Conservation (phyloP, 1,140 invertebrate species). For the Pogonognathellus flavescens region DNA sequence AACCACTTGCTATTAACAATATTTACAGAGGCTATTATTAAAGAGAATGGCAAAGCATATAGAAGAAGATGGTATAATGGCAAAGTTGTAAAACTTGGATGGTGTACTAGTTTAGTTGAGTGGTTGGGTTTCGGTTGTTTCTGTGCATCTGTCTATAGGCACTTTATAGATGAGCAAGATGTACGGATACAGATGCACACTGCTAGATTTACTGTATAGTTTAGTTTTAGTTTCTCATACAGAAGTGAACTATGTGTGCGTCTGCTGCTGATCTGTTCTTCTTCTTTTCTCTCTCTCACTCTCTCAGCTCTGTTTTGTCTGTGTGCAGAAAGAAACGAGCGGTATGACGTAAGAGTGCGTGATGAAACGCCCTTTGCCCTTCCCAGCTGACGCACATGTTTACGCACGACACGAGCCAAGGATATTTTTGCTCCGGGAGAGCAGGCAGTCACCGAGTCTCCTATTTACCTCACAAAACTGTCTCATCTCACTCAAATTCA, state of each 20-base stretch:
- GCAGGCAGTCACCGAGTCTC: constrained; percentile 40
- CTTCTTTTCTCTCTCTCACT: neutral
- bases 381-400: constrained; percentile 42
- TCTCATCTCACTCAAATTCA: constrained; percentile 50
- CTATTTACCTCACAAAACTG: constrained; percentile 48
- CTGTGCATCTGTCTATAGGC: neutral
- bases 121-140: neutral
- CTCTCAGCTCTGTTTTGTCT: constrained; percentile 1
- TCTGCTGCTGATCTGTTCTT: constrained; percentile 11
- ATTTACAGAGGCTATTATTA: constrained; percentile 25
- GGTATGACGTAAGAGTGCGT: constrained; percentile 45
- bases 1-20: constrained; percentile 35
- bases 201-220: too few species aligned
- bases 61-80: neutral
- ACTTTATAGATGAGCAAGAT: neutral
- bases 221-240: too few species aligned
- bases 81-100: constrained; percentile 1
- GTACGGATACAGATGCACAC: too few species aligned
- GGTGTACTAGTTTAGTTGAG: neutral
- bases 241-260: too few species aligned
- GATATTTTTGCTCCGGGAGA: constrained; percentile 25
- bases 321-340: constrained; percentile 16
- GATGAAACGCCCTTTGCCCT: constrained; percentile 49
- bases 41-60: neutral
- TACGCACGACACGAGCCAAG: constrained; percentile 48